Percentiles rank a stretch among this genome's conserved stretches.
Evolutionary conservation across 2,888 invertebrate genomes (phyloP).

Genomic region (Glyphotaelius pellucidus): DNA sequence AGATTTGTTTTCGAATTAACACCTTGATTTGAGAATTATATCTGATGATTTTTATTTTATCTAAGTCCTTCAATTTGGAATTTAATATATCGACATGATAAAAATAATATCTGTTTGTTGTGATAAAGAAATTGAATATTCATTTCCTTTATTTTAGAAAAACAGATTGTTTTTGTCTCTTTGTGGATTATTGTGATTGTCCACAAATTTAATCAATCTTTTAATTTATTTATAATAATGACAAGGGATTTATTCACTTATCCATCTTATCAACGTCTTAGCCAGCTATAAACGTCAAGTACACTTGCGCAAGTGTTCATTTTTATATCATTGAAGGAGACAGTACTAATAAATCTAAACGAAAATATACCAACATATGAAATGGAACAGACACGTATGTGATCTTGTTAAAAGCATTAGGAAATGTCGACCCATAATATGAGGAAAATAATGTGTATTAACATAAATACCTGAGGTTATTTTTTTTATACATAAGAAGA

Average conservation of each 20-base stretch:
- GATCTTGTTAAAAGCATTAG: too few relatives aligned
- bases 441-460: too few relatives aligned
- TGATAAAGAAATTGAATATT: background rate
- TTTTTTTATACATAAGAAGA: too few relatives aligned
- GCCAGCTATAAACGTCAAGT: too few relatives aligned
- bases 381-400: too few relatives aligned
- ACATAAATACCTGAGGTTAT: too few relatives aligned
- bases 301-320: too few relatives aligned
- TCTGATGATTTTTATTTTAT: background rate
- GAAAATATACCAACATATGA: too few relatives aligned
- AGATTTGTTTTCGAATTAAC: background rate
- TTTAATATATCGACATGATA: background rate
- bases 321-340: too few relatives aligned
- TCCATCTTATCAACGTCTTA: background rate
- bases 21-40: background rate
- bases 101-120: background rate
- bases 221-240: background rate
- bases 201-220: background rate
- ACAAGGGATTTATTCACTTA: background rate
- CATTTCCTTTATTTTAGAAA: background rate
- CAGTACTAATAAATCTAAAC: too few relatives aligned
- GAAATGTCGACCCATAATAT: too few relatives aligned
- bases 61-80: background rate
- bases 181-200: background rate
- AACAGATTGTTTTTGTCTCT: background rate